Percentiles rank a stretch among this genome's conserved stretches.
Conservation (phyloP, 2,113 vertebrate species). For the Dicaeum eximium region DNA sequence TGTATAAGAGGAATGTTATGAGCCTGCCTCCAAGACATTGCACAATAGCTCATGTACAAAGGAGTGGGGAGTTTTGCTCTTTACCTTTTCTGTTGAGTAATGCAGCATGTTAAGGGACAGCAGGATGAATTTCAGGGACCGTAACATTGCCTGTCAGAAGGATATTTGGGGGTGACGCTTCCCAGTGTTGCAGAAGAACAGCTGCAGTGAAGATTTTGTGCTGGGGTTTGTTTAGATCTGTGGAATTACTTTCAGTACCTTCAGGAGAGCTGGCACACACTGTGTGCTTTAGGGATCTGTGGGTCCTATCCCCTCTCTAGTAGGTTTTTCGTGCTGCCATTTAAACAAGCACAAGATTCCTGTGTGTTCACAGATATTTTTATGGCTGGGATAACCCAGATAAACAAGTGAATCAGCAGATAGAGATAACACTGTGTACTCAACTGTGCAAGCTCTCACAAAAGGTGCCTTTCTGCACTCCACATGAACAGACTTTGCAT, state of each 20-base stretch:
- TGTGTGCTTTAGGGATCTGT: neutral
- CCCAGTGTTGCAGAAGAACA: neutral
- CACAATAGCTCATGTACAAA: neutral
- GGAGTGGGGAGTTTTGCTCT: neutral
- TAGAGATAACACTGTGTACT: neutral
- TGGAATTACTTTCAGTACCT: neutral
- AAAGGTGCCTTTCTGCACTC: neutral
- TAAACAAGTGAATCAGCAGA: neutral
- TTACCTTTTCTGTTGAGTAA: neutral
- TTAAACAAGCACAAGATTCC: neutral
- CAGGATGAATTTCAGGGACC: fast-evolving
- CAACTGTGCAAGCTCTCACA: neutral
- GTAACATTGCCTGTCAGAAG: neutral
- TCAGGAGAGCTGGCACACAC: neutral
- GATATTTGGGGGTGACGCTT: neutral
- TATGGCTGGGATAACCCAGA: neutral
- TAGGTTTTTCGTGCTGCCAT: neutral
- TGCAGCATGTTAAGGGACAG: neutral
- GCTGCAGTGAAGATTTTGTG: neutral
- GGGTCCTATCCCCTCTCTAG: neutral
- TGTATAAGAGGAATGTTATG: neutral
- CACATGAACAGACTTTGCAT: neutral
- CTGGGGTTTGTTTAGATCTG: neutral
- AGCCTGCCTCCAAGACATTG: neutral
- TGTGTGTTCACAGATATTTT: neutral